phyloP scores from a whole-genome alignment of 2,797 vertebrate genomes.

The Phrynocephalus guinanensis region DNA sequence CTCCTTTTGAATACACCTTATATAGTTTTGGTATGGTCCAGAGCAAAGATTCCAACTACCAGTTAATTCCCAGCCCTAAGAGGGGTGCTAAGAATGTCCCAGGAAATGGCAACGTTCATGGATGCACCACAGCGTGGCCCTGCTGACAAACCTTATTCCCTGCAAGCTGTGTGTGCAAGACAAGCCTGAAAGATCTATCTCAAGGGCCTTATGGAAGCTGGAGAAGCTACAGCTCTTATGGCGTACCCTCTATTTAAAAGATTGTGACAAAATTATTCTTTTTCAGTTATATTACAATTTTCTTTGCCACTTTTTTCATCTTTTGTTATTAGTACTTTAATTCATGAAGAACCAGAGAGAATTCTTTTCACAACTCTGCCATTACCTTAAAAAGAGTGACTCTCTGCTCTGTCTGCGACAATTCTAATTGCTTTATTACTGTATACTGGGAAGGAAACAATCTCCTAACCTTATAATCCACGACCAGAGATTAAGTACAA shows the following conservation, averaged over 20 bases:
- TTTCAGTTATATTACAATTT: background rate
- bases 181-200: background rate
- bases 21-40: no score
- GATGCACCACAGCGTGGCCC: background rate
- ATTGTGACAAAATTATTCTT: background rate
- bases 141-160: background rate
- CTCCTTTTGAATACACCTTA: no score
- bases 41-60: no score
- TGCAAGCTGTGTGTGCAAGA: background rate
- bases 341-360: background rate
- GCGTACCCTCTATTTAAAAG: background rate
- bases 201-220: background rate
- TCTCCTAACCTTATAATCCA: background rate
- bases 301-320: background rate
- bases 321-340: background rate
- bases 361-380: background rate
- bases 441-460: background rate
- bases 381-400: background rate
- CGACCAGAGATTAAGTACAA: background rate
- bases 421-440: background rate
- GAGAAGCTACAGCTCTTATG: background rate
- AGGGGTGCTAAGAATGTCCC: no score
- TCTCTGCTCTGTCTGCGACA: background rate
- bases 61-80: no score
- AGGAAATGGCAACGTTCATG: no score